Evolutionary conservation across 2,888 invertebrate genomes (phyloP).

Genomic region (Tromatobia lineatoria): DNA sequence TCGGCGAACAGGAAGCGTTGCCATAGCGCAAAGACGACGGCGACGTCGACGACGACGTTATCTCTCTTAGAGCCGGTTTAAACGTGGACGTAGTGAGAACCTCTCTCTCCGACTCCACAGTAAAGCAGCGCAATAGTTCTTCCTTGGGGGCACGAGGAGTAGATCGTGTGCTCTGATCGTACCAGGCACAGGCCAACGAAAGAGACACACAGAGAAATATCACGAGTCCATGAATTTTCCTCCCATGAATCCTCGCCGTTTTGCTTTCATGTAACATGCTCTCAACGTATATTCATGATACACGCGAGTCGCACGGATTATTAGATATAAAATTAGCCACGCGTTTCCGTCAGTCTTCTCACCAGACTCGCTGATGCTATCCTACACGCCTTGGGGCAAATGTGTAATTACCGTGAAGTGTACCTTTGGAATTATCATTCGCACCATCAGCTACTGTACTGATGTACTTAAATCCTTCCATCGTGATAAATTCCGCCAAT

Average conservation of each 20-base stretch:
- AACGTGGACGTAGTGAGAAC: conserved; percentile 15
- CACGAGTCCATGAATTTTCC: conserved; percentile 50
- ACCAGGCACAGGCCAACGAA: conserved; percentile 15
- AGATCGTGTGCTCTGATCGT: conserved; percentile 40
- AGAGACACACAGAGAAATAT: conserved; percentile 41
- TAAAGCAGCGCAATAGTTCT: conserved; percentile 43
- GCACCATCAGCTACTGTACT: conserved; percentile 61
- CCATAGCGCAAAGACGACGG: conserved; percentile 42
- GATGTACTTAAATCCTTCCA: conserved; percentile 5
- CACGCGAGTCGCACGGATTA: conserved; percentile 62
- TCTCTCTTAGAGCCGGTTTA: conserved; percentile 51
- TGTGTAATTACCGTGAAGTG: conserved; percentile 66
- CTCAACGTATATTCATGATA: conserved; percentile 10
- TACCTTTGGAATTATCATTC: conserved; percentile 61
- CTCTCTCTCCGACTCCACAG: not conserved
- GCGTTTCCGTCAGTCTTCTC: conserved; percentile 60
- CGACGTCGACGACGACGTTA: conserved; percentile 38
- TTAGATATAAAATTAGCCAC: conserved; percentile 68
- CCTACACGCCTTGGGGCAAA: conserved; percentile 45
- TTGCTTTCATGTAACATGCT: conserved; percentile 33
- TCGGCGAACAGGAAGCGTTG: conserved; percentile 57
- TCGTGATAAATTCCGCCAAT: conserved; percentile 24
- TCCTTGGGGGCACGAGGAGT: conserved; percentile 34
- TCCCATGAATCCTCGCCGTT: conserved; percentile 61
- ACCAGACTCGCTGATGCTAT: conserved; percentile 45